These are phyloP conservation scores for Philotrypesis tridentata DNA, from an alignment of 1,140 invertebrate species.

Conservation along the genomic window DNA sequence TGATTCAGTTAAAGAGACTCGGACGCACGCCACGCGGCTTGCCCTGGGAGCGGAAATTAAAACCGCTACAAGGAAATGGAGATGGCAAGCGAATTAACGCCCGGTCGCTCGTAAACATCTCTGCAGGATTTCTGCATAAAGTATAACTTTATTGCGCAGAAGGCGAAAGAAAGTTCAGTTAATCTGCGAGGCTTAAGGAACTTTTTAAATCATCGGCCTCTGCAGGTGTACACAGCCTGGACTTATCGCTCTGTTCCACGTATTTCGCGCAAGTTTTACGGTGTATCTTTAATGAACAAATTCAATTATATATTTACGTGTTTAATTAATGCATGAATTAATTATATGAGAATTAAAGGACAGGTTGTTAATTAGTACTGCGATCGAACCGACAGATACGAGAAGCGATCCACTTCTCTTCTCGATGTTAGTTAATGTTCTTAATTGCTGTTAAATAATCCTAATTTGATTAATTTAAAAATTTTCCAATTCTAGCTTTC, in stretches of 20 bases:
- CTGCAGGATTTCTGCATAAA: neutral
- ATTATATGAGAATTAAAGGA: no score
- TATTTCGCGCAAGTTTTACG: neutral
- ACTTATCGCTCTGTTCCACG: neutral
- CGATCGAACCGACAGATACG: no score
- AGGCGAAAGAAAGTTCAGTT: neutral
- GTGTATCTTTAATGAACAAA: no score
- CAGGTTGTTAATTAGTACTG: no score
- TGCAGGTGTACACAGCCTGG: neutral
- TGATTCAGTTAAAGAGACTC: slow-evolving; percentile 28
- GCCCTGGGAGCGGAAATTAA: slow-evolving; percentile 31
- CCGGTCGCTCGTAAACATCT: slow-evolving; percentile 13
- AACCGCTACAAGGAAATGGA: slow-evolving; percentile 37
- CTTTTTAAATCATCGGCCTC: slow-evolving; percentile 12
- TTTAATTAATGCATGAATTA: no score
- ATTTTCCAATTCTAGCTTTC: no score
- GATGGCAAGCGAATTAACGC: slow-evolving; percentile 31
- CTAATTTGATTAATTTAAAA: no score
- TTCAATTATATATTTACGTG: no score
- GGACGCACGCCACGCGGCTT: neutral
- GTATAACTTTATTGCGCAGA: neutral
- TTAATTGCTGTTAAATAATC: no score
- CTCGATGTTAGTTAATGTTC: no score
- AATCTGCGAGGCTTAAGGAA: neutral
- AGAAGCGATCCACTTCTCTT: no score